Conservation (phyloP, 2,797 vertebrate species). For the Sebastes oblongus region DNA sequence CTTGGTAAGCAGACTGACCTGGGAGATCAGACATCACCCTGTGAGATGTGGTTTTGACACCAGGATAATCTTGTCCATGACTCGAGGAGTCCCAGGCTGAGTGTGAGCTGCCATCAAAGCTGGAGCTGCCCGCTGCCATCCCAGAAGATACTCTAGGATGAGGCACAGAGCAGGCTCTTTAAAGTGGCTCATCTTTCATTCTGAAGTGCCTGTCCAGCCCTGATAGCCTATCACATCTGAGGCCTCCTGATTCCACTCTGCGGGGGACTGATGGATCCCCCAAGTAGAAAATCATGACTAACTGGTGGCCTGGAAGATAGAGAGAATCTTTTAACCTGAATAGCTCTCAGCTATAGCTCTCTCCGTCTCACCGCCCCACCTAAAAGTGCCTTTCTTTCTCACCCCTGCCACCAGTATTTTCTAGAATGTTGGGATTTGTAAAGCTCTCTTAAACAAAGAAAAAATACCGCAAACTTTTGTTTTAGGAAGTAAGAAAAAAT, state of each 20-base stretch:
- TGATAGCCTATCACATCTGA: conserved; percentile 32
- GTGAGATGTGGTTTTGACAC: not conserved
- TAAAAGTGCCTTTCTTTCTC: not conserved
- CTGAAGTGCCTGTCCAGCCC: conserved; percentile 21
- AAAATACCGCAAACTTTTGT: not conserved
- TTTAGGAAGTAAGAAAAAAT: not conserved
- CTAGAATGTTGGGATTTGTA: not conserved
- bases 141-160: conserved; percentile 20
- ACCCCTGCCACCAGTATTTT: not conserved
- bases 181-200: conserved; percentile 26
- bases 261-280: conserved; percentile 22
- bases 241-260: conserved; percentile 11
- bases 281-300: conserved; percentile 16
- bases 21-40: not conserved
- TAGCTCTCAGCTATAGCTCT: not conserved
- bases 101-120: conserved; percentile 32
- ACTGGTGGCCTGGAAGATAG: not conserved
- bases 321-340: conserved; percentile 8
- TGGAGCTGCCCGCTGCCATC: not conserved
- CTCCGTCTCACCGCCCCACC: not conserved
- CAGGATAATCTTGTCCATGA: not conserved
- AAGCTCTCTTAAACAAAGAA: not conserved
- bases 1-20: not conserved
- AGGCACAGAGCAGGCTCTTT: conserved; percentile 19
- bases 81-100: not conserved